Conservation (phyloP, 2,797 vertebrate genomes). For the Pangasius sanitwongsei region DNA sequence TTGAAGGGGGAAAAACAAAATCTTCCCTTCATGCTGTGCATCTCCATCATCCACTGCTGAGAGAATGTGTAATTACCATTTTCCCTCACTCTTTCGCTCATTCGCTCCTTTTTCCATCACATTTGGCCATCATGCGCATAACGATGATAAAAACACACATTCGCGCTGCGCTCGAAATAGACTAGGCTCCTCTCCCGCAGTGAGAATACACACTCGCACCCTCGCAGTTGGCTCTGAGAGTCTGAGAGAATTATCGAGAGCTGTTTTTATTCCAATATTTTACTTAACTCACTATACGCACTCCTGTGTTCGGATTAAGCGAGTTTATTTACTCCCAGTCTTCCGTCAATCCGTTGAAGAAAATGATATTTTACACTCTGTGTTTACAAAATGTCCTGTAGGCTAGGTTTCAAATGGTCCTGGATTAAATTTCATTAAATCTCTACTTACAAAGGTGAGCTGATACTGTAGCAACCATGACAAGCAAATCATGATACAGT, state of each 20-base stretch:
- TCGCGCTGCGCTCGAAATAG: slow-evolving; percentile 35
- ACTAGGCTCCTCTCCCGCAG: slow-evolving; percentile 17
- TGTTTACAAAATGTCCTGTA: not conserved
- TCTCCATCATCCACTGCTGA: slow-evolving; percentile 24
- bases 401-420: not conserved
- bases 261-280: slow-evolving; percentile 9
- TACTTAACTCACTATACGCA: not conserved
- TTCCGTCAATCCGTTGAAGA: not conserved
- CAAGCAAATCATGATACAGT: too few relatives aligned
- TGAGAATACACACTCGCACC: slow-evolving; percentile 26
- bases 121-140: slow-evolving; percentile 39
- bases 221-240: slow-evolving; percentile 11
- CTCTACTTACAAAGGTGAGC: not conserved
- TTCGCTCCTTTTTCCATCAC: slow-evolving; percentile 35
- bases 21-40: slow-evolving; percentile 42
- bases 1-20: slow-evolving; percentile 20
- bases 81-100: not conserved
- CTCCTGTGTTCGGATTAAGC: not conserved
- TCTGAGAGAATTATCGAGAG: slow-evolving; percentile 12
- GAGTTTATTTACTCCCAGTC: not conserved
- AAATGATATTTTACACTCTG: not conserved
- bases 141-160: slow-evolving; percentile 52
- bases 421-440: not conserved
- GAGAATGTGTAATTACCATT: slow-evolving; percentile 53
- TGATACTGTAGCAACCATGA: too few relatives aligned